A percentile compares a stretch with the other conserved stretches of the same genome.
Conservation (phyloP, 1,140 invertebrate species). For the Drosophila elegans region DNA sequence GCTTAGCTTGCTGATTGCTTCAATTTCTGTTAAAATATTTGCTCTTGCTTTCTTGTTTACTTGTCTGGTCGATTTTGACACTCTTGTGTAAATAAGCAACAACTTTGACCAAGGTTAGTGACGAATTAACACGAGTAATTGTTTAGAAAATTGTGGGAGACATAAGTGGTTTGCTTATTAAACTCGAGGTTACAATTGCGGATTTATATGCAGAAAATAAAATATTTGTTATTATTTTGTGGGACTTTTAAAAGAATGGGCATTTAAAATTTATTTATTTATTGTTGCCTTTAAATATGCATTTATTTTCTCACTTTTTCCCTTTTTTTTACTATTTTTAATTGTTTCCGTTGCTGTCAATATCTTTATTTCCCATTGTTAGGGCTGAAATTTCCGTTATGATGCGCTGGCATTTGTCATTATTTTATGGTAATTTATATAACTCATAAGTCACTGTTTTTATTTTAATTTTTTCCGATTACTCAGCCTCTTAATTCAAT, state of each 20-base stretch:
- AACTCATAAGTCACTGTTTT: not conserved
- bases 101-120: conserved; percentile 18
- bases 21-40: conserved; percentile 38
- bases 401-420: not conserved
- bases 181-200: conserved; percentile 8
- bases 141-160: conserved; percentile 16
- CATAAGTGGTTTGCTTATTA: conserved; percentile 19
- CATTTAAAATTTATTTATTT: conserved; percentile 3
- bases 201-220: conserved; percentile 19
- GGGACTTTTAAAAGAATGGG: not conserved
- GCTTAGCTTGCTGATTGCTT: conserved; percentile 17
- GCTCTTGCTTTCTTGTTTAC: conserved; percentile 22
- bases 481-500: conserved; percentile 5
- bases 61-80: conserved; percentile 17
- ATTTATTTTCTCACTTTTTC: not conserved
- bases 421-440: not conserved
- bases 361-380: not conserved
- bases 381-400: not conserved
- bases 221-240: conserved; percentile 15
- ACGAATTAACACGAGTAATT: conserved; percentile 40
- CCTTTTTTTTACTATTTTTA: not conserved
- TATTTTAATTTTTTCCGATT: not conserved
- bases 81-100: conserved; percentile 34
- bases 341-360: conserved; percentile 6
- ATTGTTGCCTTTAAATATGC: not conserved